Conservation (phyloP, 2,888 invertebrate species). For the Aleiodes testaceus region DNA sequence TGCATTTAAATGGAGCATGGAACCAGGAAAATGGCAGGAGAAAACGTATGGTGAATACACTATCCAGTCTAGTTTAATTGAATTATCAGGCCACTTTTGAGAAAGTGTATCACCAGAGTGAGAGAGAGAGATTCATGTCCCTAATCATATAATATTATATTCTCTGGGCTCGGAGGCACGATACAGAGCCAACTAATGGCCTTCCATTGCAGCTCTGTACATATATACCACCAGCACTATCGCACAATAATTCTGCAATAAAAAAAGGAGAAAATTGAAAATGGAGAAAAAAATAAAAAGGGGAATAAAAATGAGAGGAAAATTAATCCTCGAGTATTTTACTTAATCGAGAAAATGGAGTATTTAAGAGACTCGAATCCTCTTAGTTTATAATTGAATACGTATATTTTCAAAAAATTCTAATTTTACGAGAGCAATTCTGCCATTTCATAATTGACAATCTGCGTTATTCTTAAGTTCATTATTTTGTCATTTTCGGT, state of each 20-base stretch:
- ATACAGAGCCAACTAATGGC: conserved; percentile 67
- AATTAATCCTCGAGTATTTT: too few species aligned
- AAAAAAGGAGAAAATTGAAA: conserved; percentile 1
- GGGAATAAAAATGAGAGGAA: background rate
- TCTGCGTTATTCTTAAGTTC: background rate
- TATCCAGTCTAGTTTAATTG: conserved; percentile 55
- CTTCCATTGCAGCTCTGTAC: conserved; percentile 47
- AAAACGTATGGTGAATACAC: conserved; percentile 52
- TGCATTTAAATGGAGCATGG: background rate
- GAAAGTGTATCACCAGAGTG: conserved; percentile 70
- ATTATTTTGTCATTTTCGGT: background rate
- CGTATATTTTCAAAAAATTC: background rate
- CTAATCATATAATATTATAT: conserved; percentile 59
- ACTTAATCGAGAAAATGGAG: background rate
- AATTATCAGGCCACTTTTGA: conserved; percentile 70
- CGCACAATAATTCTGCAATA: conserved; percentile 4
- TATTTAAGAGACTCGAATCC: background rate
- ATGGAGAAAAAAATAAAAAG: background rate
- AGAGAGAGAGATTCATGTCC: conserved; percentile 66
- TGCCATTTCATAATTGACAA: background rate
- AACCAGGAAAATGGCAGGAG: conserved; percentile 33
- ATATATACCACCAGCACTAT: conserved; percentile 8
- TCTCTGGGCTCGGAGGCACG: conserved; percentile 62
- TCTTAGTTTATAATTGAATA: conserved; percentile 4
- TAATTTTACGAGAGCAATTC: background rate